phyloP scores from a whole-genome alignment of 1,140 invertebrate genomes.

The Hyphantria cunea region DNA sequence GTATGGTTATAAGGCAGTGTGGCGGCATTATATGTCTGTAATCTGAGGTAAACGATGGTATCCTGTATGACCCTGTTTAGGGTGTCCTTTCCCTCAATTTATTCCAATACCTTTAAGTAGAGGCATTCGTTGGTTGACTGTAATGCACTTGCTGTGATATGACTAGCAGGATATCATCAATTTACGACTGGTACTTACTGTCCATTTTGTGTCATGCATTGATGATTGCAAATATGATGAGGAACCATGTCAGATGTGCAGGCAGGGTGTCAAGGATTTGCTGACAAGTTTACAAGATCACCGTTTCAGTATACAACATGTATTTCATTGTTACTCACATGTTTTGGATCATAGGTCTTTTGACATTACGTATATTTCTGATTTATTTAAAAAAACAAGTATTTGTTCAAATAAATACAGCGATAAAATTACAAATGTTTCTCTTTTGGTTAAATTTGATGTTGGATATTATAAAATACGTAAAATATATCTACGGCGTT shows the following conservation, averaged over 20 bases:
- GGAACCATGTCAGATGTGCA: slow-evolving; percentile 35
- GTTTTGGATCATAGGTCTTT: slow-evolving; percentile 68
- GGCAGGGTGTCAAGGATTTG: slow-evolving; percentile 31
- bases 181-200: slow-evolving; percentile 27
- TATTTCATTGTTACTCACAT: slow-evolving; percentile 47
- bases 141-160: slow-evolving; percentile 25
- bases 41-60: slow-evolving; percentile 2
- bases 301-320: slow-evolving; percentile 51
- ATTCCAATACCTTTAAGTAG: slow-evolving; percentile 16
- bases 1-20: too few relatives aligned
- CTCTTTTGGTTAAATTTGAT: slow-evolving; percentile 50
- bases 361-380: slow-evolving; percentile 56
- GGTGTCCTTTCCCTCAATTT: background rate
- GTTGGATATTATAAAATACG: slow-evolving; percentile 45
- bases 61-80: slow-evolving; percentile 3
- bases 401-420: slow-evolving; percentile 40
- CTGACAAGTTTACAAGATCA: slow-evolving; percentile 35
- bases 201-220: slow-evolving; percentile 18
- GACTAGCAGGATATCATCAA: slow-evolving; percentile 21
- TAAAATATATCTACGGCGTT: slow-evolving; percentile 39
- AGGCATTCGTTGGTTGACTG: slow-evolving; percentile 4
- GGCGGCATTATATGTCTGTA: background rate
- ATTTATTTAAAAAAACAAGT: slow-evolving; percentile 38
- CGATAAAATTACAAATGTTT: slow-evolving; percentile 41
- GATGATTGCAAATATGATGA: slow-evolving; percentile 1